Evolutionary conservation across 2,797 vertebrate species (phyloP).

Genomic region (Anguilla anguilla): DNA sequence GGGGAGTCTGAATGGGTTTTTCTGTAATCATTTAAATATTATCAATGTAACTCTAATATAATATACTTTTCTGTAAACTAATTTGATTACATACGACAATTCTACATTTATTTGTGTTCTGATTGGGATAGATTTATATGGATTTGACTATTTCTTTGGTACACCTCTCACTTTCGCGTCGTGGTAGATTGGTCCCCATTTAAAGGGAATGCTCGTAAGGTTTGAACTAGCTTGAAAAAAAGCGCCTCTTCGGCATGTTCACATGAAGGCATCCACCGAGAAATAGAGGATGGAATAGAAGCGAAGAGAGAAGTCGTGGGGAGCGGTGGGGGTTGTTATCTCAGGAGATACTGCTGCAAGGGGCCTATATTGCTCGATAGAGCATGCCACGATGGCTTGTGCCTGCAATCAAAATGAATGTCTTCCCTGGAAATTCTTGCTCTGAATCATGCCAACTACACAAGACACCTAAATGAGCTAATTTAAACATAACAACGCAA

Average conservation of each 20-base stretch:
- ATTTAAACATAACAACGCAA: neutral
- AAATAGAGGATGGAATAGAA: neutral
- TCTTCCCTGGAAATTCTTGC: neutral
- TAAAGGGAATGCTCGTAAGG: conserved; percentile 70
- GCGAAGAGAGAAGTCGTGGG: neutral
- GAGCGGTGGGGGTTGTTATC: conserved; percentile 5
- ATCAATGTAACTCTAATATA: neutral
- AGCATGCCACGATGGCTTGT: neutral
- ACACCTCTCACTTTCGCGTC: neutral
- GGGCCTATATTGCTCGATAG: neutral
- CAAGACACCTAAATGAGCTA: neutral
- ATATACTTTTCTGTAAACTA: too few species aligned
- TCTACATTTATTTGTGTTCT: neutral
- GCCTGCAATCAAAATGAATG: neutral
- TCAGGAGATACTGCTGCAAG: neutral
- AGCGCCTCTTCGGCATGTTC: conserved; percentile 24
- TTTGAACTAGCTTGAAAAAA: conserved; percentile 41
- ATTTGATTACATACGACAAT: neutral
- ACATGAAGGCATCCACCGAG: conserved; percentile 19
- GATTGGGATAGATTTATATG: neutral
- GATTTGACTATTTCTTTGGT: neutral
- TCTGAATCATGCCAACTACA: neutral
- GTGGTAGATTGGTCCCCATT: conserved; percentile 52
- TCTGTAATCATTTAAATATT: neutral
- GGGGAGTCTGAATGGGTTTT: conserved; percentile 35